These are phyloP conservation scores for Manacus vitellinus DNA, from an alignment of 2,113 vertebrate genomes.

Conservation along the genomic window DNA sequence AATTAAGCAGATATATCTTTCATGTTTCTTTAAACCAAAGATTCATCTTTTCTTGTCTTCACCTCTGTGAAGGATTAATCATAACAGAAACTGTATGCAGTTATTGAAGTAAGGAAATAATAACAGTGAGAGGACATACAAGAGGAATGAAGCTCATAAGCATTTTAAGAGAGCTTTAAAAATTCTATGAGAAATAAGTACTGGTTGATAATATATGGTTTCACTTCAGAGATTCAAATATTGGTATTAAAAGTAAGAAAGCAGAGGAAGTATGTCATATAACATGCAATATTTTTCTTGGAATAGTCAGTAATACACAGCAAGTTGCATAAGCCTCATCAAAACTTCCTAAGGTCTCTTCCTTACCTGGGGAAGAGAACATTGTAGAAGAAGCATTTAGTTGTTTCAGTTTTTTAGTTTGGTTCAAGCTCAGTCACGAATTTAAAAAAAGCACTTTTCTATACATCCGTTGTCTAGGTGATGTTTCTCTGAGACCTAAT, in stretches of 20 bases:
- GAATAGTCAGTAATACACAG: neutral
- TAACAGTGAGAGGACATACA: neutral
- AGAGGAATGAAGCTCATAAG: neutral
- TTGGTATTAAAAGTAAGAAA: neutral
- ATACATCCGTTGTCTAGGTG: neutral
- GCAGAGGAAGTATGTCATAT: neutral
- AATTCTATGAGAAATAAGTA: neutral
- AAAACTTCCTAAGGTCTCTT: neutral
- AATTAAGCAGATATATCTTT: neutral
- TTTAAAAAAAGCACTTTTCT: neutral
- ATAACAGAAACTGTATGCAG: neutral
- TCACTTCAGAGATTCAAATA: constrained; percentile 2
- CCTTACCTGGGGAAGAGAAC: neutral
- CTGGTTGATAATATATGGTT: neutral
- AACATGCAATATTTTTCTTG: neutral
- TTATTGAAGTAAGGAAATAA: neutral
- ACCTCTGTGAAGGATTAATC: neutral
- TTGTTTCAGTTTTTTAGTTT: neutral
- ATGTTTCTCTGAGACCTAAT: constrained; percentile 11
- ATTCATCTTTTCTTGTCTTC: neutral
- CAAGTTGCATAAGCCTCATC: neutral
- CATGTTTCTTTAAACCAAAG: neutral
- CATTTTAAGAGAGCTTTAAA: neutral
- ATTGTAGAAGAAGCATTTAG: neutral
- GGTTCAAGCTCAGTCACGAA: neutral